Conservation (phyloP, 2,888 invertebrate species). For the Catocala fraxini region DNA sequence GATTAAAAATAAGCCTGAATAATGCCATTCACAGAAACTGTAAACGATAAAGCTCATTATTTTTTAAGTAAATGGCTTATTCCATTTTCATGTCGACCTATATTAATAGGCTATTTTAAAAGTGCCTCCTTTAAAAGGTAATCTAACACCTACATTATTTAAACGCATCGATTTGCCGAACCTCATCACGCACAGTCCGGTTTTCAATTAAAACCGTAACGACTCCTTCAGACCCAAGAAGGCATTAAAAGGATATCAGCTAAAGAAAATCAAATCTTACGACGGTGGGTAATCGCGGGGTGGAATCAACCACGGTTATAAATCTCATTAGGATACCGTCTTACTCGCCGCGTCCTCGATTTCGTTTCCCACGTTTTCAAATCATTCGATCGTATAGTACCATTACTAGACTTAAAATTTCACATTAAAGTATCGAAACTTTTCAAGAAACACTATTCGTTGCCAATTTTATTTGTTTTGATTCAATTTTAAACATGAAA, state of each 20-base stretch:
- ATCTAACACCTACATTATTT: slow-evolving; percentile 10
- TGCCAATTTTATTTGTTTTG: too few relatives aligned
- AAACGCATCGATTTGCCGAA: slow-evolving; percentile 16
- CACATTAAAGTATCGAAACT: too few relatives aligned
- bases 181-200: slow-evolving; percentile 24
- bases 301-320: slow-evolving; percentile 72
- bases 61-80: background rate
- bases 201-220: slow-evolving; percentile 58
- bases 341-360: slow-evolving; percentile 62
- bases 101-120: background rate
- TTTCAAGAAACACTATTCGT: too few relatives aligned
- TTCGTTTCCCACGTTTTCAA: slow-evolving; percentile 66
- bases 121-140: slow-evolving; percentile 2
- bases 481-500: too few relatives aligned
- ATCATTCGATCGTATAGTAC: slow-evolving; percentile 63
- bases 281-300: slow-evolving; percentile 67
- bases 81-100: background rate
- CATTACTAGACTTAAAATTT: slow-evolving; percentile 4
- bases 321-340: slow-evolving; percentile 72
- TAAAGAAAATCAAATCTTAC: slow-evolving; percentile 70
- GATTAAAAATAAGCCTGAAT: background rate
- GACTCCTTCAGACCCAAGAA: slow-evolving; percentile 47
- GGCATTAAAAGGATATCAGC: slow-evolving; percentile 60
- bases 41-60: background rate
- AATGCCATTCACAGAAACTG: background rate